Evolutionary conservation across 30 jellyfish, hydroid and myxozoan genomes (phyloP), one percentile per base, ranked within the genome.

Genomic region (Aurelia coerulea): DNA sequence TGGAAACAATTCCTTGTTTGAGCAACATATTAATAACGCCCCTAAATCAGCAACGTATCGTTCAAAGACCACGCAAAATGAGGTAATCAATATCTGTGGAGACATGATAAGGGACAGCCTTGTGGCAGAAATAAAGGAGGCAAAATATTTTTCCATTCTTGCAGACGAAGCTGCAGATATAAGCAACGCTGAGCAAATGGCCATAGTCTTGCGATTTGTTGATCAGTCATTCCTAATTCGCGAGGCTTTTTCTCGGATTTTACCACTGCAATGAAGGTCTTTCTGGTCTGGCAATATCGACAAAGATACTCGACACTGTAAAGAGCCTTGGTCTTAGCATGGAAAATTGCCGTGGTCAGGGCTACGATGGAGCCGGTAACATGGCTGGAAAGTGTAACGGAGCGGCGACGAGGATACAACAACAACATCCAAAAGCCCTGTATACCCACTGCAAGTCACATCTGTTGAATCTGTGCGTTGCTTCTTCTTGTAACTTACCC

Each of bases 311-410:
- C 19, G 58, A 76, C 15, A 29, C 79, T 17, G 68, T 83, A 58
- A n/a, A 62, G 23, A 72, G 68, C 51, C 84, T 83, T 16, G 74
- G 81, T 29, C 35, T 90, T 23, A 87, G 78, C n/a, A 68, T 76
- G 77, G 32, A 15, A 23, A 42, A 65, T 23, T 74, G 49, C 5
- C 5, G 49, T 37, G 49, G 49, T 2, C 49, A 37, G 5, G 49
- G 49, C 49, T 37, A 37, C 75, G 96, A 90, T 76, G 97, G 91
- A 17, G 97, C 96, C 35, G 97, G 91, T 49, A 58, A 92, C 58
- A 79, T 90, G 87, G 87, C 92, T 41, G 96, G 95, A 6, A 50
- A 85, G 64, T 50, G 49, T 12, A 69, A 14, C 39, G 96, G 92
- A 42, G 85, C 86, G 65, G 87, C 92, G 46, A 32, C 88, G 5